Percentiles rank a stretch among this genome's conserved stretches.
Evolutionary conservation across 2,888 invertebrate species (phyloP).

Genomic region (Orthosia incerta): DNA sequence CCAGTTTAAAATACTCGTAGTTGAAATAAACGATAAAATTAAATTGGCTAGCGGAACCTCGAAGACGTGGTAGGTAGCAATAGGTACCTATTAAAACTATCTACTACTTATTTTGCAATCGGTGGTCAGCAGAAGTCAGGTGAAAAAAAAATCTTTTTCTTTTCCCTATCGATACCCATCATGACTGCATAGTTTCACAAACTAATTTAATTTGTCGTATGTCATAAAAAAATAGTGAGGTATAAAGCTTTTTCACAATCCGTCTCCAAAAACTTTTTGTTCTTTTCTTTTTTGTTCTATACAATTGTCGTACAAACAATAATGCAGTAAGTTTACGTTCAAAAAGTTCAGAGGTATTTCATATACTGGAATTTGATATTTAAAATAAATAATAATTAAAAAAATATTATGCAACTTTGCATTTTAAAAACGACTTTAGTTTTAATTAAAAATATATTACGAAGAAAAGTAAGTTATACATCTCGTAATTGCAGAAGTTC

Average conservation of each 20-base stretch:
- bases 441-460: neutral
- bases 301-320: slow-evolving; percentile 31
- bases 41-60: too few relatives aligned
- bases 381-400: slow-evolving; percentile 8
- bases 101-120: too few relatives aligned
- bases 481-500: too few relatives aligned
- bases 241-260: slow-evolving; percentile 24
- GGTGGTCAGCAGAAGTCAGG: too few relatives aligned
- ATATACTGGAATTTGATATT: slow-evolving; percentile 16
- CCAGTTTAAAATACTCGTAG: slow-evolving; percentile 1
- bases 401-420: slow-evolving; percentile 16
- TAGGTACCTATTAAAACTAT: too few relatives aligned
- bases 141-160: too few relatives aligned
- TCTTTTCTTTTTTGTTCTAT: neutral
- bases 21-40: slow-evolving; percentile 6
- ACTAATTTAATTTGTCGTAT: neutral
- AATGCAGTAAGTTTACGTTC: slow-evolving; percentile 8
- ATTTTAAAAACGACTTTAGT: neutral
- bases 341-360: neutral
- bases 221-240: slow-evolving; percentile 10
- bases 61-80: too few relatives aligned
- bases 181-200: too few relatives aligned
- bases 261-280: neutral
- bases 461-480: too few relatives aligned
- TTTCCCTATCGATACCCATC: too few relatives aligned